A percentile compares a stretch with the other conserved stretches of the same genome.
Conservation (phyloP, 2,888 invertebrate genomes). For the Protodeltote pygarga region DNA sequence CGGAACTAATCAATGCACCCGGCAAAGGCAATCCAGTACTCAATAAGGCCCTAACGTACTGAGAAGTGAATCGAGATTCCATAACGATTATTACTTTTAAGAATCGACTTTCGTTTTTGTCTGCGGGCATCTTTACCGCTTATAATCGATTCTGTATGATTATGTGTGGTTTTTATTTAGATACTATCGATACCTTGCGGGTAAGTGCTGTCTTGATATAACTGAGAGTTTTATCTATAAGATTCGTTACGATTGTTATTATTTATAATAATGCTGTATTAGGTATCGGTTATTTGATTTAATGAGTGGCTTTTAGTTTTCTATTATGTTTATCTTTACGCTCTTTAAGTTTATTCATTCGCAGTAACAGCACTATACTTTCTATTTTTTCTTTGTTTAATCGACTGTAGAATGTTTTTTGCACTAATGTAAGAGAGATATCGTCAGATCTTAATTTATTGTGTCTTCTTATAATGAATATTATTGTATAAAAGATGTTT, state of each 20-base stretch:
- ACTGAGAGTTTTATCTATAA: conserved; percentile 17
- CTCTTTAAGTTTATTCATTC: background rate
- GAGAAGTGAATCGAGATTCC: conserved; percentile 40
- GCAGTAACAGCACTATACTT: no score
- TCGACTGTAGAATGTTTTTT: no score
- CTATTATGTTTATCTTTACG: conserved; percentile 15
- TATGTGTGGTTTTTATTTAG: conserved; percentile 47
- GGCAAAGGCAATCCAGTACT: conserved; percentile 13
- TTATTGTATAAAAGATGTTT: no score
- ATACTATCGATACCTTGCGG: conserved; percentile 42
- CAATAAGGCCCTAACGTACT: conserved; percentile 36
- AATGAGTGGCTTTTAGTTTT: conserved; percentile 16
- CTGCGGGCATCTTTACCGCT: conserved; percentile 45
- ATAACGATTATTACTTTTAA: conserved; percentile 50
- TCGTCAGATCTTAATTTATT: no score
- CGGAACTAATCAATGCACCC: conserved; percentile 39
- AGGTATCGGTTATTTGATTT: conserved; percentile 22
- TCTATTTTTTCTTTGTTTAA: no score
- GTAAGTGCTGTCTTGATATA: conserved; percentile 25
- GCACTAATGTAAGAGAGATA: no score
- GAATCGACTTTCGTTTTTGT: conserved; percentile 47
- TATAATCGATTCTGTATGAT: conserved; percentile 48
- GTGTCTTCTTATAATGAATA: no score
- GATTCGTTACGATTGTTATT: conserved; percentile 32
- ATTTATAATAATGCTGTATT: conserved; percentile 22